Conservation (phyloP, 2,888 invertebrate genomes). For the Phaonia tiefii region DNA sequence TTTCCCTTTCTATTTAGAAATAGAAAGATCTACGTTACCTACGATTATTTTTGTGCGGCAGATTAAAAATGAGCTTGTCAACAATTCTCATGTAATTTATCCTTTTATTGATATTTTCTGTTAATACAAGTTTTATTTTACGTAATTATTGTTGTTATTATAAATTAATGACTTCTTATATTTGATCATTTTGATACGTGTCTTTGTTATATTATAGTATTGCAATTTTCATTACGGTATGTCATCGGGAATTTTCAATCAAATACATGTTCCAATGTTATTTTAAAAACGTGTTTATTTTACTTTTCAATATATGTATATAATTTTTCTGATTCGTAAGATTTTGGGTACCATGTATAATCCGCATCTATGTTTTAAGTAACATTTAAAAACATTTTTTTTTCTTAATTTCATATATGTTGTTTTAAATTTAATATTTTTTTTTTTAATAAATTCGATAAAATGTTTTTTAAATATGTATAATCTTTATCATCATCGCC, state of each 20-base stretch:
- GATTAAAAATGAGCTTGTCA: too few species aligned
- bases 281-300: conserved; percentile 29
- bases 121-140: conserved; percentile 35
- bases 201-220: conserved; percentile 4
- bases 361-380: conserved; percentile 36
- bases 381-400: conserved; percentile 52
- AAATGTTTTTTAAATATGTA: conserved; percentile 45
- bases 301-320: conserved; percentile 16
- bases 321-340: conserved; percentile 34
- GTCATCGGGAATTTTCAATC: not conserved
- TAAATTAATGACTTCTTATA: not conserved
- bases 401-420: not conserved
- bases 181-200: conserved; percentile 17
- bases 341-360: conserved; percentile 34
- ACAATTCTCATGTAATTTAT: too few species aligned
- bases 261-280: not conserved
- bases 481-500: conserved; percentile 15
- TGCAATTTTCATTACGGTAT: conserved; percentile 5
- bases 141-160: conserved; percentile 6
- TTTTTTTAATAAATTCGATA: conserved; percentile 61
- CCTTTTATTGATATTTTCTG: conserved; percentile 24
- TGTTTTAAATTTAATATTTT: not conserved
- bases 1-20: too few species aligned
- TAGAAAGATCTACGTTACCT: too few species aligned
- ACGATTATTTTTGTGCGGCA: too few species aligned